Evolutionary conservation across 2,797 vertebrate species (phyloP).

Genomic region (Echeneis naucrates): DNA sequence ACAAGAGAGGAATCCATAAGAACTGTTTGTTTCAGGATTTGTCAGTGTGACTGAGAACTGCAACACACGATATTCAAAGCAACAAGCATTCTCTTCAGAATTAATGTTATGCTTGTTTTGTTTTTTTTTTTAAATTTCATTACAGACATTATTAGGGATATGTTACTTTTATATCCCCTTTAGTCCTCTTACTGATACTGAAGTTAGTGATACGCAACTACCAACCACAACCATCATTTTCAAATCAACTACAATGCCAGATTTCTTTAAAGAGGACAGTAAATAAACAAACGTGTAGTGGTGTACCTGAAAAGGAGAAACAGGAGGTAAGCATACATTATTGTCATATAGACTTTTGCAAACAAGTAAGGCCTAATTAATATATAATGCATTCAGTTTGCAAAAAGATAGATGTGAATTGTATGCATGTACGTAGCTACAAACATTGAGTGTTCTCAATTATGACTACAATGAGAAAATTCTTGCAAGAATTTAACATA

Average conservation of each 20-base stretch:
- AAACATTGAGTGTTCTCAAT: background rate
- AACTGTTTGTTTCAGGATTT: no score
- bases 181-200: background rate
- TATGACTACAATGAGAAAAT: background rate
- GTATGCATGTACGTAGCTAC: background rate
- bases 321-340: background rate
- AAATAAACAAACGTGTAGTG: no score
- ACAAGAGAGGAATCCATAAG: slow-evolving; percentile 52
- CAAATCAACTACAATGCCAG: background rate
- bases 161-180: background rate
- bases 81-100: background rate
- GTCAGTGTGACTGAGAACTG: slow-evolving; percentile 15
- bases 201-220: background rate
- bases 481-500: no score
- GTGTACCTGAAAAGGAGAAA: no score
- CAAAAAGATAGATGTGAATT: background rate
- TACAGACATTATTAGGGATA: background rate
- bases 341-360: background rate
- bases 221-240: background rate
- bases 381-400: background rate
- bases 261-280: background rate
- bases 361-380: background rate
- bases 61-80: slow-evolving; percentile 6
- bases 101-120: background rate
- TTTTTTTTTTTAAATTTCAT: background rate